Base-by-base conservation (phyloP, 1,140 invertebrate genomes). In the Globodera ellingtonae region DNA sequence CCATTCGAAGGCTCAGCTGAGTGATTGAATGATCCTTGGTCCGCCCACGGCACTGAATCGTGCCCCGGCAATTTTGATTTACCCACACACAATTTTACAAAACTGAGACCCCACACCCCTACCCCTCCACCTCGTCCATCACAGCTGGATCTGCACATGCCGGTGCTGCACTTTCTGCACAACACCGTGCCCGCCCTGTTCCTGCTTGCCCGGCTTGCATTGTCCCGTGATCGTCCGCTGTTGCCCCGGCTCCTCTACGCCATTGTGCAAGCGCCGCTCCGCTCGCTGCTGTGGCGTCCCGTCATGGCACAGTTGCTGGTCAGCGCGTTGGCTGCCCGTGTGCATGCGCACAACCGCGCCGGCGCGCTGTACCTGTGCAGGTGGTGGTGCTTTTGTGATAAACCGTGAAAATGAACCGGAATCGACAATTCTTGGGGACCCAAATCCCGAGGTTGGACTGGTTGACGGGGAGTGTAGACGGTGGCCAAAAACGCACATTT, bases 151-250 rank as follows among this genome's bases (percentile, higher is more conserved):
- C 66, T 78, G 35, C 73, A 82, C 15, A 86, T 84, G 18, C 78
- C 77, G 13, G 79, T 86, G 48, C 65, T 86, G 47, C 84, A 85
- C 70, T 85, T 85, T 76, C 56, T 85, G n/a, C 85, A 85, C 67
- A 69, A 84, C 75, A 78, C 80, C n/a, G 24, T 47, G 35, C 76
- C 84, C 9, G 82, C 84, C 71, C 21, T 86, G 7, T 76, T 83
- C 24, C 69, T 85, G 13, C 69, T 86, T 13, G 7, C 83, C 46
- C 47, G 15, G 3, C 56, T 72, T 6, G 48, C 50, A 50, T 44
- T 69, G 47, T 67, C 75, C 8, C 75, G 59, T 4, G 52, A 62
- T 21, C 46, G 75, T 15, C 46, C 46, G 13, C 62, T 65, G 46
- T n/a, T 77, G 24, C 35, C 65, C n/a, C 52, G 75, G 7, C 75